Evolutionary conservation across 2,797 vertebrate genomes (phyloP), one percentile per base, ranked within the genome.

Genomic region (Ceryle rudis): DNA sequence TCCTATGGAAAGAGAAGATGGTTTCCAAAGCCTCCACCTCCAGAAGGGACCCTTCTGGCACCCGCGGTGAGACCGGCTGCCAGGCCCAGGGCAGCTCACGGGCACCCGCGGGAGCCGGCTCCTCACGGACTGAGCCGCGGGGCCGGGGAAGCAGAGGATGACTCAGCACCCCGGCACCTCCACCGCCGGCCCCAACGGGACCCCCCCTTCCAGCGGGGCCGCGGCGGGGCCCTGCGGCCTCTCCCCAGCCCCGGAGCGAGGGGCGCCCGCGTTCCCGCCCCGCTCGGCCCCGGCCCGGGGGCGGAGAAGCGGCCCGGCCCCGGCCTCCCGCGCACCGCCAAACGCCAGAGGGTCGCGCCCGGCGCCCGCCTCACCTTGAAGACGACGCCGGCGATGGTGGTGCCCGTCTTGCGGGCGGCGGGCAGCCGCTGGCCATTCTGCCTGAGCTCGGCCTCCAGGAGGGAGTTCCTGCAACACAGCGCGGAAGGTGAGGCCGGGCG

Each of bases 361-460:
- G 6, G 21, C 3, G 1, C 49, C 20, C 13, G 21, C 18, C 97
- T 98, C 93, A 99, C 99, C 99, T 99, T 99, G 91, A 97, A 99
- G 54, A 99, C 98, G 14, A 99, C 72, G 1, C 99, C 99, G 57
- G 98, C 99, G 91, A 99, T 99, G n/a, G 99, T 99, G 10, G 99
- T 99, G 88, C 99, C 99, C 0, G 99, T 99, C 98, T 99, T 99
- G n/a, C 99, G 98, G 55, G 99, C 98, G n/a, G 98, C 52, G 20
- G 99, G 99, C 61, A 99, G 88, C 31, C 97, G 98, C 86, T 95
- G 97, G 26, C 99, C 99, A 66, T 98, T 97, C 95, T 98, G 98
- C 21, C 42, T 90, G 4, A 98, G 97, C 71, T 99, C 98, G 17
- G 96, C 93, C 95, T 99, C 98, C 96, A 99, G 95, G 14, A 97